Evolutionary conservation across 2,797 vertebrate genomes (phyloP).

Genomic region (Astyanax mexicanus): DNA sequence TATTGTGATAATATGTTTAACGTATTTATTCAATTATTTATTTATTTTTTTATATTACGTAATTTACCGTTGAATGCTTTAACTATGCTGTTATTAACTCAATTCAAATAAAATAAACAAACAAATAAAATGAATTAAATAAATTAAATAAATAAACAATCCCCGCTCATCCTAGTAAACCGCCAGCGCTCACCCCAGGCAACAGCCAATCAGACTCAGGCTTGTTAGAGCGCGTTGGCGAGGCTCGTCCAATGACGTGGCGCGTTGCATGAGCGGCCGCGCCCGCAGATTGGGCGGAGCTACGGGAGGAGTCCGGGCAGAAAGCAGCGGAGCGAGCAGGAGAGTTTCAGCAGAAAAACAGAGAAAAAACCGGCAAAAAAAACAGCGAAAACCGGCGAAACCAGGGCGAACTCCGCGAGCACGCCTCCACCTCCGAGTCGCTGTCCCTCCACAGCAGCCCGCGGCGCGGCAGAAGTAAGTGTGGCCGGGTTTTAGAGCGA

Average conservation of each 20-base stretch:
- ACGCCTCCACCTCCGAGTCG: conserved; percentile 28
- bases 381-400: no score
- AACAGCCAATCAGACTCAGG: neutral
- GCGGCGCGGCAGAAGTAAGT: conserved; percentile 4
- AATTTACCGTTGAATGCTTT: no score
- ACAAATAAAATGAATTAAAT: no score
- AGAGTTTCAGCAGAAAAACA: neutral
- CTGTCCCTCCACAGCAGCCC: conserved; percentile 25
- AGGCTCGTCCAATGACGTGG: conserved; percentile 12
- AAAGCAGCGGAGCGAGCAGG: conserved; percentile 8
- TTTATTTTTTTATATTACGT: no score
- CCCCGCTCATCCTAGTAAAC: no score
- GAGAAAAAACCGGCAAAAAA: no score
- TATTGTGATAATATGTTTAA: no score
- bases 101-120: no score
- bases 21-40: no score
- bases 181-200: neutral
- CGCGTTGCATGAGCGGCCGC: conserved; percentile 21
- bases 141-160: neutral
- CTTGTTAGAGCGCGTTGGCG: neutral
- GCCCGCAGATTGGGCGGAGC: conserved; percentile 40
- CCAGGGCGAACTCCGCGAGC: neutral
- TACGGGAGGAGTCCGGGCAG: neutral
- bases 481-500: no score
- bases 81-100: no score